Evolutionary conservation across 2,113 vertebrate genomes (phyloP).

Genomic region (Chaetura pelagica): DNA sequence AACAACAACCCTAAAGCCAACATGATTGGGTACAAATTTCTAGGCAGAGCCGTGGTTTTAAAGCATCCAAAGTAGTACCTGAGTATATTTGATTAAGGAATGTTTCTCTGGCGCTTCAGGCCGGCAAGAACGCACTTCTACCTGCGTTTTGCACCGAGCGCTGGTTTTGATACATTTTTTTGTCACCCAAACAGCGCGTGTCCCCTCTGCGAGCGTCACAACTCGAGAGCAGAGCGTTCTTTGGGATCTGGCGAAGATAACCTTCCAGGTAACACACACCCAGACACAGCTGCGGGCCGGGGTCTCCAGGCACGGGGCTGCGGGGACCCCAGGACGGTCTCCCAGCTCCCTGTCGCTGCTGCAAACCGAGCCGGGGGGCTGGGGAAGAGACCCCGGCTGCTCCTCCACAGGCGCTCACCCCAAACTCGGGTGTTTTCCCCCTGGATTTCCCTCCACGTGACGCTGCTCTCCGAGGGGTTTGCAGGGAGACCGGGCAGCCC

Average conservation of each 20-base stretch:
- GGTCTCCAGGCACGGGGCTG: fast-evolving
- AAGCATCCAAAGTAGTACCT: not conserved
- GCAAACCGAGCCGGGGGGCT: too few species aligned
- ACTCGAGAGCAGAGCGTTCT: not conserved
- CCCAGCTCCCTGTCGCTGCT: too few species aligned
- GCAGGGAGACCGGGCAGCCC: too few species aligned
- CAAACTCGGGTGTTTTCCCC: too few species aligned
- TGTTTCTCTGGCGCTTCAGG: not conserved
- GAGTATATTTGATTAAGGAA: fast-evolving
- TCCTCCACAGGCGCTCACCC: too few species aligned
- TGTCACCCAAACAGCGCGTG: not conserved
- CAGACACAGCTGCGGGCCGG: too few species aligned
- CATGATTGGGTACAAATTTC: not conserved
- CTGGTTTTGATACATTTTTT: fast-evolving
- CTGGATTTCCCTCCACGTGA: too few species aligned
- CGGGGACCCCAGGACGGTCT: fast-evolving
- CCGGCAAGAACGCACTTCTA: fast-evolving
- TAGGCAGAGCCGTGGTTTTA: not conserved
- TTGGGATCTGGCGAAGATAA: fast-evolving
- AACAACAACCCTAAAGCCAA: too few species aligned
- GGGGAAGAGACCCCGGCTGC: too few species aligned
- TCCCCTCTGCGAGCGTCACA: fast-evolving
- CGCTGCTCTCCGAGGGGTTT: too few species aligned
- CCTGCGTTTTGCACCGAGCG: fast-evolving
- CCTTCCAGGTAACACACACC: too few species aligned